A percentile compares a stretch with the other conserved stretches of the same genome.
phyloP scores from a whole-genome alignment of 2,113 vertebrate genomes.

The Apteryx owenii region DNA sequence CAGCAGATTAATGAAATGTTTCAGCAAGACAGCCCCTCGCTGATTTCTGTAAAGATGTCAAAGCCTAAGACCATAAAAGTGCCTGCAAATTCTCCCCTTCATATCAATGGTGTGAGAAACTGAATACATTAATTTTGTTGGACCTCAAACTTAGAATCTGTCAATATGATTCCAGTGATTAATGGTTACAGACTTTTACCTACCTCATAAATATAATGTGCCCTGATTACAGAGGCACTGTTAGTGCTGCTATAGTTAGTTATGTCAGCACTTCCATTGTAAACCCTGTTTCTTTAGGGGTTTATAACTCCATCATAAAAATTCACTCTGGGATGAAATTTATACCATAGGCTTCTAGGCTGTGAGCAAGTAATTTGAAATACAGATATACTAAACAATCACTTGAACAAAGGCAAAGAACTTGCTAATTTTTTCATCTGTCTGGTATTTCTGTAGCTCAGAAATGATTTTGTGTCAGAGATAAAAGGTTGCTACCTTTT shows the following conservation, averaged over 20 bases:
- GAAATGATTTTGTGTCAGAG: neutral
- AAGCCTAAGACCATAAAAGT: conserved; percentile 58
- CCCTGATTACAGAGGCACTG: conserved; percentile 73
- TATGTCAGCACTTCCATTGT: conserved; percentile 81
- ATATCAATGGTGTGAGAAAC: conserved; percentile 68
- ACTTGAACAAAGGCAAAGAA: neutral
- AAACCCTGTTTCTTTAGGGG: conserved; percentile 73
- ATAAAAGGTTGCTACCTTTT: neutral
- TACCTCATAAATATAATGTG: conserved; percentile 81
- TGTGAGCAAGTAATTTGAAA: conserved; percentile 50
- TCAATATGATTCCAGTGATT: conserved; percentile 77
- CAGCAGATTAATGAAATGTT: conserved; percentile 37
- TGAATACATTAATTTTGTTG: conserved; percentile 69
- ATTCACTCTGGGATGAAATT: conserved; percentile 76
- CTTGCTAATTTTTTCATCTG: neutral
- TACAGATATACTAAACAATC: neutral
- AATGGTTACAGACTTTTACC: conserved; percentile 80
- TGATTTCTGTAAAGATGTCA: conserved; percentile 64
- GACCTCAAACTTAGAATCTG: conserved; percentile 77
- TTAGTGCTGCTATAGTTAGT: conserved; percentile 74
- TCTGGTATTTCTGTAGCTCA: neutral
- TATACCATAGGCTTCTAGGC: conserved; percentile 55
- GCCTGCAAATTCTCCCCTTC: conserved; percentile 46
- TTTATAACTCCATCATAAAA: conserved; percentile 80
- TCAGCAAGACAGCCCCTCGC: conserved; percentile 36